Evolutionary conservation across 2,888 invertebrate species (phyloP).

Genomic region (Julus scandinavius): DNA sequence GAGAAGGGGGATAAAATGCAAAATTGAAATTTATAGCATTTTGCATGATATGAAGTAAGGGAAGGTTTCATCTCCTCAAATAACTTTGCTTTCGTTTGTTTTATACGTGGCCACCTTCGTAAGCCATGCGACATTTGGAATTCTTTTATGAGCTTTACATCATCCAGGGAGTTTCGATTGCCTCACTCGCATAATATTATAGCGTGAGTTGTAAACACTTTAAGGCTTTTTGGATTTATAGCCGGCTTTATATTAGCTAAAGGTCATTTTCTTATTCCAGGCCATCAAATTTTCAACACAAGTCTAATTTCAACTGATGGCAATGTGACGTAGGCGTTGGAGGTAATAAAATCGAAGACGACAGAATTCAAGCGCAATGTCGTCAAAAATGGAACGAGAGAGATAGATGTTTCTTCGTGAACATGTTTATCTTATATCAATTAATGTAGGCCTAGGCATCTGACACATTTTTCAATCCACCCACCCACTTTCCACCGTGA

Average conservation of each 20-base stretch:
- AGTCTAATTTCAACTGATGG: conserved; percentile 12
- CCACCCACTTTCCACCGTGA: background rate
- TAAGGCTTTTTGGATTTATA: conserved; percentile 44
- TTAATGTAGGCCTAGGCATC: background rate
- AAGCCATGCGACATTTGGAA: background rate
- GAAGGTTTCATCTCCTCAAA: background rate
- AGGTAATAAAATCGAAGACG: conserved; percentile 22
- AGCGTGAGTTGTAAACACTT: conserved; percentile 41
- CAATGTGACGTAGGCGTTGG: background rate
- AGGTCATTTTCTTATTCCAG: conserved; percentile 31
- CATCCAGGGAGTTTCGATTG: conserved; percentile 33
- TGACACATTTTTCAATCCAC: background rate
- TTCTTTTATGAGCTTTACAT: conserved; percentile 24
- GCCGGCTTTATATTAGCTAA: conserved; percentile 43
- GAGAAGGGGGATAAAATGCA: background rate
- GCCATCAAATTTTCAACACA: conserved; percentile 43
- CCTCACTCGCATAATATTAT: conserved; percentile 36
- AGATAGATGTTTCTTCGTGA: background rate
- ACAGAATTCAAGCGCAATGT: conserved; percentile 7
- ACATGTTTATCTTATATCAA: conserved; percentile 22
- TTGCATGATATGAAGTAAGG: background rate
- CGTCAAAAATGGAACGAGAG: background rate
- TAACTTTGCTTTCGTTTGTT: conserved; percentile 39
- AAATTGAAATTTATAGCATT: conserved; percentile 29
- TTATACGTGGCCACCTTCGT: conserved; percentile 13